Evolutionary conservation across 2,888 invertebrate species (phyloP), one percentile per base, ranked within the genome.

Genomic region (Spodoptera picta): DNA sequence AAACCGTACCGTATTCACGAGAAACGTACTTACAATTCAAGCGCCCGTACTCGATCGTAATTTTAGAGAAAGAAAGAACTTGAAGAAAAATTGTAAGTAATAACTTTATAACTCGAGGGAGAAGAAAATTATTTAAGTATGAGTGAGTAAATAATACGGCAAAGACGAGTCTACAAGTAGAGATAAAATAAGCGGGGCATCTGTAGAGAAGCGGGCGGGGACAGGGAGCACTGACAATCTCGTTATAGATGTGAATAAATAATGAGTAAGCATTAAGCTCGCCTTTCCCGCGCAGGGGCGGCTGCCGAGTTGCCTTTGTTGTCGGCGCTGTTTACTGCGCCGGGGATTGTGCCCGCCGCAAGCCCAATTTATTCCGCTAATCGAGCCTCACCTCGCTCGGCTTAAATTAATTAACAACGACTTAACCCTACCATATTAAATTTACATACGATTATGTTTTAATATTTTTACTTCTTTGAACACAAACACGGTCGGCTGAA

Each of bases 231-330:
- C 92, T 90, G 91, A 91, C 91, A 92, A 93, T 92, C 91, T 92
- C 91, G 92, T 92, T 92, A 92, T 89, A 90, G 90, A 92, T 89
- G 92, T 94, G 92, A 94, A 94, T 94, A 93, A 94, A 93, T 92
- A 93, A 93, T 93, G 91, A 92, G 90, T 89, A 85, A 89, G 91
- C 92, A 92, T 91, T 91, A 91, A 91, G 89, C 88, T 83, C 86
- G 88, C 85, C 82, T 86, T 85, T 82, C 82, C 85, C 85, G 85
- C 80, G 82, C 79, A 68, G 79, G 85, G 86, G 87, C 67, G 80
- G 80, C 84, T 83, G 85, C 86, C 83, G 86, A 84, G 84, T 80
- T 85, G 89, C 90, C 90, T 93, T 92, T 92, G 92, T 93, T 92
- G 91, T 88, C 87, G 88, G 84, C 87, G 83, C 86, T 91, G 89